Evolutionary conservation across 2,797 vertebrate genomes (phyloP).

Genomic region (Huso huso): DNA sequence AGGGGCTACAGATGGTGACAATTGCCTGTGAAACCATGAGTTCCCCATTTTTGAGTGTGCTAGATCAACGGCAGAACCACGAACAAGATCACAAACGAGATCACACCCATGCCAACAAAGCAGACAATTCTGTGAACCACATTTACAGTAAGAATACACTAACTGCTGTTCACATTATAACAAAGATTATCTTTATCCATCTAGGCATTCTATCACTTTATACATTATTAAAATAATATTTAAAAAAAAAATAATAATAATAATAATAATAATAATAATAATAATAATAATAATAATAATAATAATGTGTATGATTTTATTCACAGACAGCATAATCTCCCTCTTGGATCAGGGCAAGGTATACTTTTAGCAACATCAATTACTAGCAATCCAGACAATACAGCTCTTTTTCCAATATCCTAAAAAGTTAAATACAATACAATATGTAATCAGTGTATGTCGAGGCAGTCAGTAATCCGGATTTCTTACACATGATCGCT

Average conservation of each 20-base stretch:
- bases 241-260: background rate
- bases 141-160: too few species aligned
- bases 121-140: too few species aligned
- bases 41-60: too few species aligned
- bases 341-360: slow-evolving; percentile 3
- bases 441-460: background rate
- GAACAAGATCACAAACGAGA: too few species aligned
- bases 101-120: too few species aligned
- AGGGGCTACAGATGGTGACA: too few species aligned
- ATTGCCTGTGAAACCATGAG: too few species aligned
- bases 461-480: background rate
- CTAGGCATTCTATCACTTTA: too few species aligned
- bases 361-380: background rate
- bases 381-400: background rate
- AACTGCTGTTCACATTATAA: too few species aligned
- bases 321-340: slow-evolving; percentile 12
- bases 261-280: slow-evolving; percentile 2
- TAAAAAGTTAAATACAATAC: background rate
- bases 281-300: background rate
- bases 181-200: too few species aligned
- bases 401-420: slow-evolving; percentile 1
- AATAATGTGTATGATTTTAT: slow-evolving; percentile 6
- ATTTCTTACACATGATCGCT: slow-evolving; percentile 4
- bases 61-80: too few species aligned
- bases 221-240: too few species aligned